These are phyloP conservation scores for Apantesis nais DNA, from an alignment of 2,888 invertebrate species.

Conservation along the genomic window DNA sequence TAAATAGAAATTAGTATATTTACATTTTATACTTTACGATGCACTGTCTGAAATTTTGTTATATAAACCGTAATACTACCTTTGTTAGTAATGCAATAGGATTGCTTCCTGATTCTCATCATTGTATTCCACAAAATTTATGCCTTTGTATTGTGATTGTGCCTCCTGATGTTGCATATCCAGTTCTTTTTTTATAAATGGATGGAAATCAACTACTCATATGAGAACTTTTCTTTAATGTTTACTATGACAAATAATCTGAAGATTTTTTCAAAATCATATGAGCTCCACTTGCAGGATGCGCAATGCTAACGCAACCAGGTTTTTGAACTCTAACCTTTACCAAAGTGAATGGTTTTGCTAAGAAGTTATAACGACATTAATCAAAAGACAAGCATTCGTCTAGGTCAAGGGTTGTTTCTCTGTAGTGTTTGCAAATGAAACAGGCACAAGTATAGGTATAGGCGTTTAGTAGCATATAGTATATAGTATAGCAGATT, in stretches of 20 bases:
- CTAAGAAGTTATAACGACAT: background rate
- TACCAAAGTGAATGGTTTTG: background rate
- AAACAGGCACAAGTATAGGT: background rate
- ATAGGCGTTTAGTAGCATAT: no score
- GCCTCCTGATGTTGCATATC: background rate
- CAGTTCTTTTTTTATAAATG: background rate
- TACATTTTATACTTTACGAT: background rate
- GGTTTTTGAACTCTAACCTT: background rate
- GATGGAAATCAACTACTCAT: background rate
- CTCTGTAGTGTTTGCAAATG: background rate
- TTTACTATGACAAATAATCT: background rate
- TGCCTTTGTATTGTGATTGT: background rate
- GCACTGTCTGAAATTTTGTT: background rate
- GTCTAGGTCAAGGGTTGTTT: background rate
- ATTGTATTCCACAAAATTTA: background rate
- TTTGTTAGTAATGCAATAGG: constrained; percentile 5
- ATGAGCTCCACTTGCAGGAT: background rate
- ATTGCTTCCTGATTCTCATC: constrained; percentile 7
- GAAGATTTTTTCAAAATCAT: background rate
- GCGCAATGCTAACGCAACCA: background rate
- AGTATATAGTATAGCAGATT: no score
- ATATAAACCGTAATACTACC: background rate
- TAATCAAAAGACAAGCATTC: background rate
- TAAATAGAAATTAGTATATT: background rate
- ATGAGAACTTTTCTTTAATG: background rate